Evolutionary conservation across 2,888 invertebrate species (phyloP).

Genomic region (Drosophila atripex): DNA sequence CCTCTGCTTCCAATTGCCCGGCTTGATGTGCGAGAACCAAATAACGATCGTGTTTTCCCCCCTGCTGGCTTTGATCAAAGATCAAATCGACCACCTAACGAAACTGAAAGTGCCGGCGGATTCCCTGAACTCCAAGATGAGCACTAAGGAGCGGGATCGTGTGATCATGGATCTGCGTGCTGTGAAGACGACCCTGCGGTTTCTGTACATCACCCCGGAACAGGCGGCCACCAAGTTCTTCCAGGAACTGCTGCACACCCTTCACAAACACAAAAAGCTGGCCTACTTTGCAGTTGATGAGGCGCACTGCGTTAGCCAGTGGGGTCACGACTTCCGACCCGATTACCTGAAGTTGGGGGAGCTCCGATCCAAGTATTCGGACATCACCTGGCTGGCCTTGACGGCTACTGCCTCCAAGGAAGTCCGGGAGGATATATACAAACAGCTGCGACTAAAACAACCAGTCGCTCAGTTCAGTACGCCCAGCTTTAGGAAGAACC

Average conservation of each 20-base stretch:
- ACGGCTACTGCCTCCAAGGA: conserved; percentile 95
- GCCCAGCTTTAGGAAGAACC: conserved; percentile 95
- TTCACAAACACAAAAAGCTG: conserved; percentile 90
- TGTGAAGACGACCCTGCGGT: conserved; percentile 89
- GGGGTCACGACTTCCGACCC: conserved; percentile 99
- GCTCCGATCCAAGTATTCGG: conserved; percentile 86
- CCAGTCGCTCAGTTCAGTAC: conserved; percentile 91
- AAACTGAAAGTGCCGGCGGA: conserved; percentile 92
- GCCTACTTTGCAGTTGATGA: conserved; percentile 98
- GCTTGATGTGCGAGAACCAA: conserved; percentile 90
- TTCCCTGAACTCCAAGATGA: conserved; percentile 96
- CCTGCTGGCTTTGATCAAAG: conserved; percentile 97
- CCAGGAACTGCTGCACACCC: conserved; percentile 87
- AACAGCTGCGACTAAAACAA: conserved; percentile 88
- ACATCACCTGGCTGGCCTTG: conserved; percentile 94
- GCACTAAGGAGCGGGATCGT: conserved; percentile 89
- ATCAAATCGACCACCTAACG: conserved; percentile 95
- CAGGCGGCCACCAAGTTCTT: conserved; percentile 93
- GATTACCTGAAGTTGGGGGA: conserved; percentile 95
- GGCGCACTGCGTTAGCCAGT: conserved; percentile 98
- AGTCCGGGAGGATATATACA: conserved; percentile 92
- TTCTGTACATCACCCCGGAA: conserved; percentile 98
- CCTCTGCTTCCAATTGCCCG: conserved; percentile 97
- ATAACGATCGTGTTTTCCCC: conserved; percentile 98
- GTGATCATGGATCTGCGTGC: conserved; percentile 91